Base-by-base conservation (phyloP, 2,113 vertebrate genomes). In the Hemibagrus wyckioides region DNA sequence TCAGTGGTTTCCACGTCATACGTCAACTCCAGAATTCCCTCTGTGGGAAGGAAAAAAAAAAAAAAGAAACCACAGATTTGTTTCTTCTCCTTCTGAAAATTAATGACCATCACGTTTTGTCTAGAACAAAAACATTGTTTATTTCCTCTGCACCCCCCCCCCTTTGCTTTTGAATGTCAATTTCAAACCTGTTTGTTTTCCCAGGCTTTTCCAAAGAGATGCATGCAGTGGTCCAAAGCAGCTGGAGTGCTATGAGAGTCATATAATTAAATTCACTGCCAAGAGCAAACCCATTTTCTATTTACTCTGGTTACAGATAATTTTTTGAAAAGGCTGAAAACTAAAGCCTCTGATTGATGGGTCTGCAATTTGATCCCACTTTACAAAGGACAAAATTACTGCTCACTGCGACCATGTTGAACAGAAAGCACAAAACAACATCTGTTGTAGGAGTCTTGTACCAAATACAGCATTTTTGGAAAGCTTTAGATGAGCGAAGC, bases 221-320 rank as follows among this genome's bases (percentile, higher is more conserved):
- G 33, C 65, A 44, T 81, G 65, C 85, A 71, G 50, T 81, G 77
- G 63, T 33, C 63, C 36, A 57, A 69, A 86, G 52, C 61, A 81
- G 79, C 77, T 80, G 85, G 85, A 86, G 76, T 80, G 76, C 48
- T 79, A 54, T 25, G 13, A 73, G 63, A 82, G 85, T 82, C 79
- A 57, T 30, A 82, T 71, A 81, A 81, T 86, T 81, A 81, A 71
- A 65, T 81, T 81, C 65, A 82, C 33, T 82, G 79, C 77, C 85
- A 81, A 87, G 21, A 77, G 57, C 56, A 52, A 75, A 81, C 14
- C 30, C 59, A 67, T 86, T 86, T 75, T 36, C 80, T 76, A 77
- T 76, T 75, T 75, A 83, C 57, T 87, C 41, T 50, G 54, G 36
- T 83, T 83, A 83, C 71, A 83, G 81, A 83, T 59, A 44, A 59